Percentiles rank a stretch among this genome's conserved stretches.
phyloP scores from a whole-genome alignment of 2,797 vertebrate genomes.

The Cossypha polioptera region DNA sequence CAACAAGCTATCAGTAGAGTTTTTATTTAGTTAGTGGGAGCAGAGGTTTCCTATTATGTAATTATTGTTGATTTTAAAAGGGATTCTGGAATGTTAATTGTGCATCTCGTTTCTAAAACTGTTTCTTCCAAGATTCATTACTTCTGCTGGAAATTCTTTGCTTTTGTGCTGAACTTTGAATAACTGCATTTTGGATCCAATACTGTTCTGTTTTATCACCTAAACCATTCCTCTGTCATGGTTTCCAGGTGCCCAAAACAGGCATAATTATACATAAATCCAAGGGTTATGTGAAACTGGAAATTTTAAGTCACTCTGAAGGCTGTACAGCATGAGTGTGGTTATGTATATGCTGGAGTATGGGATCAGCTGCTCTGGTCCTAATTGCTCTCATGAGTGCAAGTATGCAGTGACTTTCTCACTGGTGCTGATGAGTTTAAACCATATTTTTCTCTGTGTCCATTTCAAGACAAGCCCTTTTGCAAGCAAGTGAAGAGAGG shows the following conservation, averaged over 20 bases:
- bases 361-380: background rate
- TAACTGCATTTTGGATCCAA: background rate
- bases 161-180: background rate
- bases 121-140: background rate
- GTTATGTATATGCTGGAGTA: background rate
- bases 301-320: background rate
- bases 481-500: background rate
- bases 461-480: background rate
- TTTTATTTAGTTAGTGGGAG: background rate
- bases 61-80: background rate
- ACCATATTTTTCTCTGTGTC: background rate
- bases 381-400: background rate
- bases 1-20: background rate
- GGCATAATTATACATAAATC: background rate
- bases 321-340: background rate
- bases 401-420: background rate
- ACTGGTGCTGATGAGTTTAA: background rate
- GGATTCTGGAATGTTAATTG: background rate
- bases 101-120: background rate
- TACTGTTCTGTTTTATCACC: background rate
- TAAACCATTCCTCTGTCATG: background rate
- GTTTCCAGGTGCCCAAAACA: background rate
- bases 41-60: background rate
- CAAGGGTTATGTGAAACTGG: background rate
- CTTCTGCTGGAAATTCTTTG: background rate